Evolutionary conservation across 2,113 vertebrate genomes (phyloP), one percentile per base, ranked within the genome.

Genomic region (Forbesichthys agassizii): DNA sequence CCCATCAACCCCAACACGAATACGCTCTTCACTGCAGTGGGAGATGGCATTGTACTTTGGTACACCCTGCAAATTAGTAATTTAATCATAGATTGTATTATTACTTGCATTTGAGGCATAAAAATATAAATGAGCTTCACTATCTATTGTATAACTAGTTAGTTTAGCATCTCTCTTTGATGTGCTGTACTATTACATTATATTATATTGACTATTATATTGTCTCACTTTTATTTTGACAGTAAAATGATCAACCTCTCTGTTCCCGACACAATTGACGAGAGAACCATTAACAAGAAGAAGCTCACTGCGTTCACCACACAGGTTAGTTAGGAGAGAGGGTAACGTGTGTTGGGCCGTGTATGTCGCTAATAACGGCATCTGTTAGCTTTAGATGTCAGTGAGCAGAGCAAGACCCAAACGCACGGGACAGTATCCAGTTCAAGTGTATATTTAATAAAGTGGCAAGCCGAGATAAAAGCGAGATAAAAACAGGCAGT

Each of bases 201-300:
- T 16, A 16, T 16, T 16, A 16, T 16, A 16, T 16, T 16, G 16
- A 52, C 11, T 11, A 12, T 18, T 20, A 56, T 8, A 48, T 10
- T 49, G 11, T 33, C 42, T 77, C 33, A n/a, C 14, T 48, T 9
- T 64, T 13, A 9, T 51, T 69, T 78, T 42, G 36, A 36, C 88
- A 99, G 97, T 90, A 99, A 99, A 94, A 97, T 99, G 94, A 96
- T 99, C 89, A 99, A 99, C 84, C 93, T 95, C 79, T 98, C 96
- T 62, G 95, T 98, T 74, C 93, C 96, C 2, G 97, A 98, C 84
- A 99, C 98, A 6, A 99, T 99, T 70, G 98, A 99, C 55, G 97
- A 99, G 89, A 93, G 97, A 85, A 95, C 95, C 66, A 98, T 99
- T 83, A 99, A 99, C 80, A 98, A 95, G 87, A 99, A 96, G 90